Base-by-base conservation (phyloP, 2,113 vertebrate species). In the Lucifuga dentata region DNA sequence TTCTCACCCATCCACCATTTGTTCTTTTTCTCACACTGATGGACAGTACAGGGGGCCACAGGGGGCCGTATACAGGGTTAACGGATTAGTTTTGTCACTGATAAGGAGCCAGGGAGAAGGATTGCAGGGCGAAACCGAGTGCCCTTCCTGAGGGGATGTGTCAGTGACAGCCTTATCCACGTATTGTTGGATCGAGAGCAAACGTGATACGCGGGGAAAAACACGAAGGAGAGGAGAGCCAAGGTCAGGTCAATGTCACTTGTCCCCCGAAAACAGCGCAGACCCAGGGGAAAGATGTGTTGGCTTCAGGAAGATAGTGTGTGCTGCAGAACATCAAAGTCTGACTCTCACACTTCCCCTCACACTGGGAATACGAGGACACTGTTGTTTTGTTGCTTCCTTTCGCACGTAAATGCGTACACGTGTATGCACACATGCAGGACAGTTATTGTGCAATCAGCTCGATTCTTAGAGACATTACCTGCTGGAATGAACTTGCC, bases 61-160 rank as follows among this genome's bases (percentile, higher is more conserved):
- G 26, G 38, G 36, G 63, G 33, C 68, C 55, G 36, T 16, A 17
- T 11, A n/a, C 51, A n/a, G 58, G 64, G 56, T 68, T 50, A 52
- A 64, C 64, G 73, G 88, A 71, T 76, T 79, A 41, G 68, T 66
- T 82, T 88, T 76, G 73, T 74, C 83, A 68, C 32, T 53, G 83
- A 85, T 80, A 87, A 83, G 73, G 64, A 69, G 1, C 53, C 8
- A 16, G 45, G 55, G 55, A 48, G 53, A 60, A 41, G 52, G 1
- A 5, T 1, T 23, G 24, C 49, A 20, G 26, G 19, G 46, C 64
- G 62, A 80, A 73, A 63, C 57, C 35, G 13, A 44, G 44, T 35
- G 55, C 29, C 68, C 77, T 83, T 82, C 81, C 78, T 60, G 33
- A 80, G 75, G 88, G 80, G 86, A 91, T 73, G 86, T 84, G 84